Evolutionary conservation across 2,888 invertebrate species (phyloP), one percentile per base, ranked within the genome.

Genomic region (Mythimna pallens): DNA sequence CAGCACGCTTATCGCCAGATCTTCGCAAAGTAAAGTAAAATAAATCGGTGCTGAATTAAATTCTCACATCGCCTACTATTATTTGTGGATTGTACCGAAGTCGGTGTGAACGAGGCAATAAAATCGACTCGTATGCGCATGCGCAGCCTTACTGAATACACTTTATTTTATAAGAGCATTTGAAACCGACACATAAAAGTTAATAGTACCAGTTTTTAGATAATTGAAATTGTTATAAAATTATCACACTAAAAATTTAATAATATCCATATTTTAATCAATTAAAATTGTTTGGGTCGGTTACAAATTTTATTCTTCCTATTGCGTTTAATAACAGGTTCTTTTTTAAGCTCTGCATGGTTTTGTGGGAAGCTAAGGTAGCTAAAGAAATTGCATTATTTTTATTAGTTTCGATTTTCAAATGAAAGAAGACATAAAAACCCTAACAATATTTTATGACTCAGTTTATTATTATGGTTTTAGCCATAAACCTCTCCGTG

Each of bases 91-190:
- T 59, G 63, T 67, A 76, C 61, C 65, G 57, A 65, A 65, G 57
- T 59, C 55, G 61, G 74, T 82, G 82, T 82, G 82, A 84, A 82
- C 82, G 65, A 65, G 58, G 69, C 61, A 66, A 84, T 82, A 75
- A 84, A 82, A 81, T 77, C 62, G 14, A 14, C 22, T 40, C 25
- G 30, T 52, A 30, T 77, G 70, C 76, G 65, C 77, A 69, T 30
- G 30, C 52, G 66, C 67, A 40, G 55, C 22, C 54, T 69, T 47
- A 61, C 52, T 70, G 67, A 57, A 55, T 75, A 70, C 72, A 59
- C 69, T 81, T 70, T 70, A 71, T 68, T 74, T 69, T 70, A 63
- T 76, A 70, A 67, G 66, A 70, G 47, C 63, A 64, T 72, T 82
- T 76, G 80, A 73, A 70, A 65, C 63, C 62, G 62, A 71, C 50